Evolutionary conservation across 2,888 invertebrate genomes (phyloP), one percentile per base, ranked within the genome.

Genomic region (Girardia tigrina): DNA sequence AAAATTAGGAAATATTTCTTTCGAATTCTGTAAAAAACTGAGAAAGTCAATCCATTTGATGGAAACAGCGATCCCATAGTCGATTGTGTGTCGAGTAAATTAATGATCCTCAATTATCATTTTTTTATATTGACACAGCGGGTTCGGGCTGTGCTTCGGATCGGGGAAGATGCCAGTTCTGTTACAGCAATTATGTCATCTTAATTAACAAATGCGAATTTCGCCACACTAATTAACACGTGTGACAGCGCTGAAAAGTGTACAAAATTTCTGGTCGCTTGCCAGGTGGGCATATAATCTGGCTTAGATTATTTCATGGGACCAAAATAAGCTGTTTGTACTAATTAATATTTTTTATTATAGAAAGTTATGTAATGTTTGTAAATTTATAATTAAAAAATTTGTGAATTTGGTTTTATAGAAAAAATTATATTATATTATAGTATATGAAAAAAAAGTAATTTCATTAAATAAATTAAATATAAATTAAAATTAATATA

Each of bases 61-160:
- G n/a, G 56, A 56, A 56, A 56, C 56, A 56, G 56, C 56, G n/a
- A 23, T n/a, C 56, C 8, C 6, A 8, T 56, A 56, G n/a, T 56
- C 23, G 8, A 12, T 8, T 56, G n/a, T 4, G n/a, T 56, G 56
- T 16, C 56, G 56, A 56, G 56, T 56, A 56, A 56, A 56, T 56
- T 56, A 56, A 56, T 56, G 56, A 56, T 56, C 56, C 56, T 56
- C 56, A 56, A 56, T 56, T 56, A 56, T 56, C 56, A 56, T 56
- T 8, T 56, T n/a, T 56, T 56, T 56, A 56, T 56, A 56, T 56
- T 56, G 56, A 56, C 56, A 56, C 56, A 56, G 56, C 56, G 56
- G 56, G 56, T n/a, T 56, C 56, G 56, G 56, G 56, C 23, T 56
- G n/a, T n/a, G 6, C 56, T 56, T 56, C 56, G n/a, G 23, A 8